Evolutionary conservation across 1,140 invertebrate genomes (phyloP), one percentile per base, ranked within the genome.

Genomic region (Contarinia nasturtii): DNA sequence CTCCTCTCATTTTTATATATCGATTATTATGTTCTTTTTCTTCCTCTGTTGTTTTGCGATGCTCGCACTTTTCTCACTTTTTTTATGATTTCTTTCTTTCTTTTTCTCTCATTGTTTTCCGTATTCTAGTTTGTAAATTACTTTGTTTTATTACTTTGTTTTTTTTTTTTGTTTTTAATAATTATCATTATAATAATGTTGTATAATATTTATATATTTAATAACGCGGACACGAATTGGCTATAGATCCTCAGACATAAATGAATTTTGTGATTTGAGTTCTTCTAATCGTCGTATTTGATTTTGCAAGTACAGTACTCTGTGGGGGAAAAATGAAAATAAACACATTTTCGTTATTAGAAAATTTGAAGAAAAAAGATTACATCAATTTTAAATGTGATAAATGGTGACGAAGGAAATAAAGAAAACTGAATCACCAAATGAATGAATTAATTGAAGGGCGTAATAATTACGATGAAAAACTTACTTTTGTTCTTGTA

Each of bases 401-500:
- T 34, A 14, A 8, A 14, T 34, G 33, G 33, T 34, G 33, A 34
- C 7, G 33, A 34, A 34, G 33, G 14, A 34, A 34, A 14, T 14
- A 34, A 34, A 34, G 33, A 34, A 34, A 34, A 34, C 7, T 8
- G 14, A 34, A 34, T 8, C 7, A 34, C 7, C 10, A 41, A 41
- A 41, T n/a, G 17, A n/a, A n/a, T 43, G 37, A 40, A 40, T 40
- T 40, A 40, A 40, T 15, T n/a, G n/a, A n/a, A n/a, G 14, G 17
- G 12, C 17, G 36, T 38, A 7, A 7, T 38, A 2, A 19, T 37
- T 12, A 21, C 2, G 10, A 22, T 33, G 15, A 40, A 18, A 43
- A 48, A 67, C 70, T 63, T 61, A 92, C 89, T 91, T 91, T 75
- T 95, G 90, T 74, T 95, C 90, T 72, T 94, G 88, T 64, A 95